Evolutionary conservation across 2,797 vertebrate genomes (phyloP), one percentile per base, ranked within the genome.

Genomic region (Gymnothorax reevesii): DNA sequence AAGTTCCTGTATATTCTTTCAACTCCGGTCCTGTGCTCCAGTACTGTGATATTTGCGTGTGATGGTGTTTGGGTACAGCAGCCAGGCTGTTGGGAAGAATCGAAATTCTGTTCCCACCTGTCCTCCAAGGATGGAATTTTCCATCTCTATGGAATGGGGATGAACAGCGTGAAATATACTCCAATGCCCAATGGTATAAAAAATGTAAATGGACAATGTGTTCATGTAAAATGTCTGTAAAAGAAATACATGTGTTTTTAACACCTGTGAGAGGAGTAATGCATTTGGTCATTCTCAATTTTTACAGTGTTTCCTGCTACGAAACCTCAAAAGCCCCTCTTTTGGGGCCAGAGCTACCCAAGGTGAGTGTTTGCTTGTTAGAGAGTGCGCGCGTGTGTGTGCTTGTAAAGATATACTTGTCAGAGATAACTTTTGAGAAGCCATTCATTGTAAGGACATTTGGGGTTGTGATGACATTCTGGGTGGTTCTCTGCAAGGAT

Each of bases 311-410:
- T 99, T 91, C 98, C 98, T 82, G 98, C 98, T 52, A 98, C 98
- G 92, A 98, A 99, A 89, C 96, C 99, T 83, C 98, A 99, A 86
- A 99, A 99, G 84, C 98, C 98, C 5, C 99, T 99, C 93, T 99
- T 99, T 88, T 99, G 98, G 98, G 98, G 98, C 91, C 94, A 91
- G 86, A 94, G 96, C 85, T 99, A 99, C 93, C 98, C 98, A 82
- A 95, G 98, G 98, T 99, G 94, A 97, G 96, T 33, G 52, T 54
- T 7, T 71, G 57, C 33, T 42, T 42, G 33, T 42, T 42, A 42
- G 33, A 42, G 33, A 42, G 33, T 82, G 54, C 60, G 57, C 80
- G 71, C 66, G 55, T 71, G 33, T 91, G 88, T 84, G 4, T 93
- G 17, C 33, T 42, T 42, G 33, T 42, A 42, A 42, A 42, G 33